phyloP scores from a whole-genome alignment of 2,797 vertebrate species.

The Gymnopithys bicolor region DNA sequence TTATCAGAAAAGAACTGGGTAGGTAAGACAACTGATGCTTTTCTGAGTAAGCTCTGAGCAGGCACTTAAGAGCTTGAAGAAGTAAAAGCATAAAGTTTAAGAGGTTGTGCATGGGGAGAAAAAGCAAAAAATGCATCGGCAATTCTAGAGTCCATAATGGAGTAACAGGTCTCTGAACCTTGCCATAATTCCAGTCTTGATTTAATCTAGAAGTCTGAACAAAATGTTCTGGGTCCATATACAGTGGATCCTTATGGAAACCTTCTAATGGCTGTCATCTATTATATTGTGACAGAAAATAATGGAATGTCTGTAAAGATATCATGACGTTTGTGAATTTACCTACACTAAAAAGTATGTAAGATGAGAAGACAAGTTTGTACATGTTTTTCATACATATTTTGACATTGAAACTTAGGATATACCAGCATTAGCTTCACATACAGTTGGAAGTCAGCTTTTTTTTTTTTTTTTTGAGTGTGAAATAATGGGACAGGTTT shows the following conservation, averaged over 20 bases:
- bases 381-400: not conserved
- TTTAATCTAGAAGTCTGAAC: not conserved
- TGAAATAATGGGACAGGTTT: not conserved
- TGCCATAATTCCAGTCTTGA: not conserved
- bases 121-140: not conserved
- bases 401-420: not conserved
- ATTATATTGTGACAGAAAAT: not conserved
- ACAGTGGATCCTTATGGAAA: not conserved
- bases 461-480: not conserved
- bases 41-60: not conserved
- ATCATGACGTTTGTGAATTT: not conserved
- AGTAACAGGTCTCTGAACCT: not conserved
- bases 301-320: not conserved
- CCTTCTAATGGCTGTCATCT: not conserved
- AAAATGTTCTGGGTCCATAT: not conserved
- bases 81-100: not conserved
- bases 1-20: not conserved
- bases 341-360: not conserved
- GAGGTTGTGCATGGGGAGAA: accelerated
- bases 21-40: not conserved
- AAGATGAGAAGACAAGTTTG: not conserved
- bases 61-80: not conserved
- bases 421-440: not conserved
- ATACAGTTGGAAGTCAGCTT: not conserved
- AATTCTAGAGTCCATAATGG: not conserved